Base-by-base conservation (phyloP, 1,140 invertebrate genomes). In the Lasioglossum baleicum region DNA sequence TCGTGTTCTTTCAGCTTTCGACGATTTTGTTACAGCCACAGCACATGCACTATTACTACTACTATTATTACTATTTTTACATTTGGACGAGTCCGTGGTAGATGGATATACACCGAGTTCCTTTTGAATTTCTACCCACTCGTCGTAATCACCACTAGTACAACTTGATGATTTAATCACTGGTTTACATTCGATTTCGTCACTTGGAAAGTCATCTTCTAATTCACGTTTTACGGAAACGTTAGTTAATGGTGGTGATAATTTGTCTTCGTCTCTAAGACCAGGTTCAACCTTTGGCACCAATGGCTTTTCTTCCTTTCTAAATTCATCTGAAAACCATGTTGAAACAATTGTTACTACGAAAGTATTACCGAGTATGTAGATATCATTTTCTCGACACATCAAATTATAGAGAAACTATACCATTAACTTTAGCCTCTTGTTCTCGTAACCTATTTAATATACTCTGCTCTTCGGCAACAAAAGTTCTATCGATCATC, bases 401-500 rank as follows among this genome's bases (percentile, higher is more conserved):
- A 6, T 42, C 8, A 35, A 8, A 40, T 20, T 53, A 53, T 48
- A 7, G 26, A 44, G 40, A 71, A 42, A 31, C 22, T n/a, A n/a
- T 90, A 93, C 92, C 91, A 74, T 80, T 90, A 42, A 87, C 86
- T 89, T 92, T 92, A 74, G 91, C 90, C 79, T 92, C 90, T 82
- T 93, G 90, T 35, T 93, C 92, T 22, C 93, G 90, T 77, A 96
- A 93, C 86, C 93, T 94, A 77, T 95, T 94, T 40, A 96, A 88
- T 58, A 94, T 93, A 65, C 90, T 91, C 84, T 95, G 94, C 83
- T 96, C 96, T 82, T 96, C 96, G 40, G 94, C 92, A 35, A 96
- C 94, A 89, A 96, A 96, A 88, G 96, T 94, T 69, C 95, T 92
- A 85, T 96, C 95, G 17, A 97, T 92, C 95, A 96, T 96, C 92